These are phyloP conservation scores for Philantomba maxwellii DNA, from an alignment of 2,113 vertebrate genomes.

Conservation along the genomic window DNA sequence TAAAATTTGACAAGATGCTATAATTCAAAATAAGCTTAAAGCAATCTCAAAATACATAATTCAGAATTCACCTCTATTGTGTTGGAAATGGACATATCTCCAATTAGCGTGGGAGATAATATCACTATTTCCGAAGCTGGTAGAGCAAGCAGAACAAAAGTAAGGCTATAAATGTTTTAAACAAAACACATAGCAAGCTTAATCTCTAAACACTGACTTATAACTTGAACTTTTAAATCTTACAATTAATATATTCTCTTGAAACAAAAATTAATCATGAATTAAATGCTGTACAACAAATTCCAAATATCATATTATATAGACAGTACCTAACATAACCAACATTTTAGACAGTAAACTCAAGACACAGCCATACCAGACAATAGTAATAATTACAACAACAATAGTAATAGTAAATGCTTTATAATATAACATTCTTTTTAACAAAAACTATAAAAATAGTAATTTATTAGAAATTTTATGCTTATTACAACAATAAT, in stretches of 20 bases:
- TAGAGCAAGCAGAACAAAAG: background rate
- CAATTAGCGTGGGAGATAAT: background rate
- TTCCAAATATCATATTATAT: background rate
- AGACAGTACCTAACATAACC: background rate
- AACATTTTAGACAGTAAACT: background rate
- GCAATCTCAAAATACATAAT: background rate
- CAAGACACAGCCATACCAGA: background rate
- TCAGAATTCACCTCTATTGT: background rate
- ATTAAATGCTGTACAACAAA: background rate
- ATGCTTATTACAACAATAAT: background rate
- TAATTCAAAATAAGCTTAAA: background rate
- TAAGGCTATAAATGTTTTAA: background rate
- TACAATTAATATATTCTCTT: background rate
- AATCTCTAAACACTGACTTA: background rate
- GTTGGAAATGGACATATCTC: background rate
- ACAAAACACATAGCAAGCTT: background rate
- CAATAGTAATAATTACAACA: background rate
- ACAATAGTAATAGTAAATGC: background rate
- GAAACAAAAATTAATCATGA: background rate
- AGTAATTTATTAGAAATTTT: background rate
- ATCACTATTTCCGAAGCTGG: background rate
- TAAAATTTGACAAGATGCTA: background rate
- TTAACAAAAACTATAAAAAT: background rate
- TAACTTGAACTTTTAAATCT: background rate
- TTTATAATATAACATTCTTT: background rate